phyloP scores from a whole-genome alignment of 1,140 invertebrate genomes.

The Antheraea pernyi region DNA sequence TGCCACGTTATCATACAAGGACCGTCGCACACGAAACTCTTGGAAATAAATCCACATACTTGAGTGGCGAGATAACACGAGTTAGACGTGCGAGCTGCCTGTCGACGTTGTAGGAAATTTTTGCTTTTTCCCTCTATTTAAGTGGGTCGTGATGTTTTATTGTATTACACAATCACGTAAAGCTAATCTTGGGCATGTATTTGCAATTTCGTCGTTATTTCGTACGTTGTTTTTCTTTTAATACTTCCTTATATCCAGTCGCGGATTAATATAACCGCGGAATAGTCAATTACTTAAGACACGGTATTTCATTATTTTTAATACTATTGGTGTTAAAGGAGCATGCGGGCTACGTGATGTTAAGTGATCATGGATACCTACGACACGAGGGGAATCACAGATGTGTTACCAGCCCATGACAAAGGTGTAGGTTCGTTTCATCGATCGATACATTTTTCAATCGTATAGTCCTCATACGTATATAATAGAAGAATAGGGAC shows the following conservation, averaged over 20 bases:
- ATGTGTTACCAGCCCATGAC: too few species aligned
- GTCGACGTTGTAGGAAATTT: neutral
- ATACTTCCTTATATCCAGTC: neutral
- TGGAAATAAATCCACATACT: constrained; percentile 24
- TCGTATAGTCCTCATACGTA: too few species aligned
- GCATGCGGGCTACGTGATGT: too few species aligned
- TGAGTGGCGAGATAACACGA: constrained; percentile 14
- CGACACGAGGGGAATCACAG: too few species aligned
- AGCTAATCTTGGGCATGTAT: neutral
- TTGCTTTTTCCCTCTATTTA: neutral
- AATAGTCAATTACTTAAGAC: neutral
- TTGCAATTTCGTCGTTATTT: neutral
- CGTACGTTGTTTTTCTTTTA: neutral
- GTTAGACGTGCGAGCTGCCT: neutral
- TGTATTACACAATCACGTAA: constrained; percentile 8
- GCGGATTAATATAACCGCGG: neutral
- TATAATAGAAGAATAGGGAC: too few species aligned
- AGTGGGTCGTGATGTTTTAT: constrained; percentile 7
- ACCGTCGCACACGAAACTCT: constrained; percentile 13
- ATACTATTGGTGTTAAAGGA: too few species aligned
- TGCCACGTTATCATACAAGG: constrained; percentile 3
- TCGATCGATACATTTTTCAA: too few species aligned
- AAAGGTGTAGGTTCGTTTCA: too few species aligned
- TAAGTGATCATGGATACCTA: too few species aligned
- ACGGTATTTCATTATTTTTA: too few species aligned